phyloP scores from a whole-genome alignment of 2,797 vertebrate genomes.

The Zalophus californianus region DNA sequence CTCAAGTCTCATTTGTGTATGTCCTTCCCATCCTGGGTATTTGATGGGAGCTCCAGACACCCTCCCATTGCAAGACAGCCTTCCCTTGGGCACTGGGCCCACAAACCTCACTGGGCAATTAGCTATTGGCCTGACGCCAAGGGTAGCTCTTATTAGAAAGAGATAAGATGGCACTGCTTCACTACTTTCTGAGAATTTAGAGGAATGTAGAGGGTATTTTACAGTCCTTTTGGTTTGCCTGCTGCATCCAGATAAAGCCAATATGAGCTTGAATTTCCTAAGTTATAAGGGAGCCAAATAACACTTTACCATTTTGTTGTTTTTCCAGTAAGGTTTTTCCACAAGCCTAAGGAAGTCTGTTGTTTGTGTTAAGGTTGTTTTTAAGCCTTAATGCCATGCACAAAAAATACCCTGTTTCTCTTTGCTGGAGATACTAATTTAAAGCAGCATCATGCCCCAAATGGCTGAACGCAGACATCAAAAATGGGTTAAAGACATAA shows the following conservation, averaged over 20 bases:
- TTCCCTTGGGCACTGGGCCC: background rate
- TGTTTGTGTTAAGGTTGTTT: background rate
- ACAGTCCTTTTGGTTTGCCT: background rate
- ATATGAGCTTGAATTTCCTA: background rate
- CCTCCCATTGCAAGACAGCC: background rate
- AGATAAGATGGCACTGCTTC: background rate
- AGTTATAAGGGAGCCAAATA: background rate
- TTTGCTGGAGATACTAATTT: slow-evolving; percentile 14
- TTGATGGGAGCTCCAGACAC: background rate
- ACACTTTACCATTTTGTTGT: background rate
- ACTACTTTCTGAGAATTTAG: background rate
- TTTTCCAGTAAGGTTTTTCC: background rate
- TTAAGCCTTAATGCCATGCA: background rate
- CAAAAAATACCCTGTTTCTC: background rate
- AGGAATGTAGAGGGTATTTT: background rate
- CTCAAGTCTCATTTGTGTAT: background rate
- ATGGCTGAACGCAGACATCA: background rate
- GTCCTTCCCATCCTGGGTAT: background rate
- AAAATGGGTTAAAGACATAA: background rate
- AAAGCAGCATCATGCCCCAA: background rate
- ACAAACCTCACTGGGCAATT: background rate
- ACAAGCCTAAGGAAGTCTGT: background rate
- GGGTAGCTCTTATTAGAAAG: background rate
- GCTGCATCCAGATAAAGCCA: background rate
- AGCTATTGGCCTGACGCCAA: background rate